Base-by-base conservation (phyloP, 2,888 invertebrate species). In the Apodemia hepburni region DNA sequence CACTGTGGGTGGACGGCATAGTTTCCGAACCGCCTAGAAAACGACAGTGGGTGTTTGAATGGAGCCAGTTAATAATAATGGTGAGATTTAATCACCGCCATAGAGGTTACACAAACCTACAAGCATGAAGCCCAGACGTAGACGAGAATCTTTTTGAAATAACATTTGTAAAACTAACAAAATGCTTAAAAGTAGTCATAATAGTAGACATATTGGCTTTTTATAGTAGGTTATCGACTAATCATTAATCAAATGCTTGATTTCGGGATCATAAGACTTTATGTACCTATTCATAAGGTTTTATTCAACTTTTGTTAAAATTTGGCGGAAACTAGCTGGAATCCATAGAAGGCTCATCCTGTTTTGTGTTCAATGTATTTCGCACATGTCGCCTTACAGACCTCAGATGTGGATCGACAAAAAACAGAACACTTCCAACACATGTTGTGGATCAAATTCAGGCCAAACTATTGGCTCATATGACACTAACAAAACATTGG, bases 51-150 rank as follows among this genome's bases (percentile, higher is more conserved):
- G 90, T 91, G 90, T 88, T 84, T 87, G 83, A 89, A 91, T 91
- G 88, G 88, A 89, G 89, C 88, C 88, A 87, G 87, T 89, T 87
- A 87, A 89, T 90, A 90, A 90, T 90, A 89, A 90, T 91, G 90
- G 89, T 88, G 90, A 89, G 89, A 90, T 90, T 85, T 89, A 90
- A 91, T 91, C 90, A 89, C 90, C 87, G 79, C 79, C 86, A 84
- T 87, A 85, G 82, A 88, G 80, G 86, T 89, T 90, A 87, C 87
- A 84, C 87, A 88, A 82, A 84, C 80, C 82, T 81, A 80, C 78
- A 81, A 85, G 88, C 89, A 87, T 89, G 88, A 76, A 81, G 81
- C 82, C 79, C 80, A 69, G 80, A 75, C 73, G 83, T 83, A 84
- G 82, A 83, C 75, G 74, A 79, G 73, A 78, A 80, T 72, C 78